These are phyloP conservation scores for Dasysyrphus albostriatus DNA, from an alignment of 2,888 invertebrate genomes.

Conservation along the genomic window DNA sequence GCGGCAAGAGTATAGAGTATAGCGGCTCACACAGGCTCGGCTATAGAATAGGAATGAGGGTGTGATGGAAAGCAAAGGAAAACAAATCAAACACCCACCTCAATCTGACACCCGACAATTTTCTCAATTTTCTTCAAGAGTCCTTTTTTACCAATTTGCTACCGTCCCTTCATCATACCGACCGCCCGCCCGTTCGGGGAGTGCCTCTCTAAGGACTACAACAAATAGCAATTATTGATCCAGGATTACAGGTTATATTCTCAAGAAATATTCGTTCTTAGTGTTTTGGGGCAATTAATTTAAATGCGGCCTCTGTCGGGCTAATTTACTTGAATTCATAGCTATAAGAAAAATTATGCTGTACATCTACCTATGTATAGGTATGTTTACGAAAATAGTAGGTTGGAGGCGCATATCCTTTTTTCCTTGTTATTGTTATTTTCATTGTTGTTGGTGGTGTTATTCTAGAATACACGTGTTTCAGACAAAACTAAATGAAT, in stretches of 20 bases:
- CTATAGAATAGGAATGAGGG: not conserved
- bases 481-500: conserved; percentile 50
- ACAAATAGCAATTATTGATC: conserved; percentile 64
- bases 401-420: conserved; percentile 35
- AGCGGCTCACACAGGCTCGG: too few species aligned
- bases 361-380: not conserved
- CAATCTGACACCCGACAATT: conserved; percentile 68
- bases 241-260: conserved; percentile 63
- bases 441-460: not conserved
- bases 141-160: conserved; percentile 22
- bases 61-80: not conserved
- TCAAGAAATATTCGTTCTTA: conserved; percentile 50
- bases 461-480: conserved; percentile 49
- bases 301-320: conserved; percentile 67
- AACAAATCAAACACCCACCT: conserved; percentile 70
- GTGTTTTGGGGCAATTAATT: conserved; percentile 72
- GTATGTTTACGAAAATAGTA: not conserved
- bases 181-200: not conserved
- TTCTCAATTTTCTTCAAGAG: conserved; percentile 65
- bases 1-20: not conserved
- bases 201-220: conserved; percentile 24
- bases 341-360: conserved; percentile 14
- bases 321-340: conserved; percentile 55
- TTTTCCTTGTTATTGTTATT: conserved; percentile 6
- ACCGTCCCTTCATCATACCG: not conserved